Base-by-base conservation (phyloP, 2,888 invertebrate genomes). In the Eupithecia inturbata region DNA sequence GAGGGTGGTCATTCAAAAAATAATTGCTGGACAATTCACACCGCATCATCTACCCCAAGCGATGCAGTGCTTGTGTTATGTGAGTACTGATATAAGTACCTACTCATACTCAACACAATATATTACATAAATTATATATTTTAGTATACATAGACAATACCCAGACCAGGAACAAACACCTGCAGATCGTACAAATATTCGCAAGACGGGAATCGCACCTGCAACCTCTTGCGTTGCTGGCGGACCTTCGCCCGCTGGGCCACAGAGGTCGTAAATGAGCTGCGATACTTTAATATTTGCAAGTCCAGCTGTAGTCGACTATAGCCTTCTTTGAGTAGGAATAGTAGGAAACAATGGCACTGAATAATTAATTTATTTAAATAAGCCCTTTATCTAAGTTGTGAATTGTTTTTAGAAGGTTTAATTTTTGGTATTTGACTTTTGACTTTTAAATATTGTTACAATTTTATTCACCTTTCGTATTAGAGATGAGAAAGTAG, bases 321-420 rank as follows among this genome's bases (percentile, higher is more conserved):
- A 26, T 33, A 19, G 12, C 71, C 57, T 70, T 12, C 39, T 53
- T 66, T 68, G 60, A 74, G 68, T 74, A 71, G 74, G 70, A 72
- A 77, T 77, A 77, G 74, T 77, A 74, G 57, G 45, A 66, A 74
- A 76, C 71, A 76, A 76, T 73, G 71, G 71, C 31, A 57, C 53
- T 71, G 71, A 76, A 73, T 71, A 70, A 73, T 73, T 39, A 76
- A 76, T 76, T 71, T 71, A 73, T 76, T 73, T 76, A 66, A 73
- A 73, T 71, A 68, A 72, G 70, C 67, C 67, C 22, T 68, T 70
- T 57, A 75, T 66, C 73, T 71, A 70, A 75, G 72, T 73, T 71
- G 16, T 28, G 64, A 53, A 70, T 69, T 69, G 74, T 71, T 72
- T 72, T 74, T 71, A 53, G 28, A 36, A 64, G 71, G 39, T 76